phyloP scores from a whole-genome alignment of 1,140 invertebrate species.

The Drosophila pandora region DNA sequence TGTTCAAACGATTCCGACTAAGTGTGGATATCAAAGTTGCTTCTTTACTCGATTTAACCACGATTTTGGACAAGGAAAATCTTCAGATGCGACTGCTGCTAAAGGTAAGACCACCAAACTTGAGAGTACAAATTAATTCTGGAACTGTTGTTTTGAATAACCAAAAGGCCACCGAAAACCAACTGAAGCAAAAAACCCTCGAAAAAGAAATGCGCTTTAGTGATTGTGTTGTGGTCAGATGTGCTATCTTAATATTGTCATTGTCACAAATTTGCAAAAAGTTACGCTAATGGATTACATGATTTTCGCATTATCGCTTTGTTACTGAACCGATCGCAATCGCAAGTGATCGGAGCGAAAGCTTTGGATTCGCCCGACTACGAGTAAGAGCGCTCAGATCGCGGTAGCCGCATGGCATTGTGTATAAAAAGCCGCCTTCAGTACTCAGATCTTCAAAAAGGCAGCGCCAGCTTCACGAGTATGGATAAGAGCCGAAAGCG shows the following conservation, averaged over 20 bases:
- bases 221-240: slow-evolving; percentile 36
- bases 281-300: slow-evolving; percentile 84
- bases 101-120: neutral
- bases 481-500: slow-evolving; percentile 63
- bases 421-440: slow-evolving; percentile 76
- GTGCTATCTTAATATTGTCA: slow-evolving; percentile 84
- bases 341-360: slow-evolving; percentile 63
- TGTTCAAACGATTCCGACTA: no score
- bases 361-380: neutral
- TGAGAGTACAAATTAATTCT: neutral
- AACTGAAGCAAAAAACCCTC: neutral
- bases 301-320: slow-evolving; percentile 84
- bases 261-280: slow-evolving; percentile 84
- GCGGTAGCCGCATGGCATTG: slow-evolving; percentile 60
- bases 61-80: no score
- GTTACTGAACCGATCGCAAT: slow-evolving; percentile 81
- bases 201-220: slow-evolving; percentile 13
- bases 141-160: neutral
- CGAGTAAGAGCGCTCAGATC: slow-evolving; percentile 1
- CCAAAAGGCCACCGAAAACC: neutral
- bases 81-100: no score
- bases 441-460: slow-evolving; percentile 31
- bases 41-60: no score
- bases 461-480: neutral
- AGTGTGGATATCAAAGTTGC: no score